A percentile compares a stretch with the other conserved stretches of the same genome.
Evolutionary conservation across 1,140 invertebrate genomes (phyloP).

Genomic region (Drosophila paulistorum): DNA sequence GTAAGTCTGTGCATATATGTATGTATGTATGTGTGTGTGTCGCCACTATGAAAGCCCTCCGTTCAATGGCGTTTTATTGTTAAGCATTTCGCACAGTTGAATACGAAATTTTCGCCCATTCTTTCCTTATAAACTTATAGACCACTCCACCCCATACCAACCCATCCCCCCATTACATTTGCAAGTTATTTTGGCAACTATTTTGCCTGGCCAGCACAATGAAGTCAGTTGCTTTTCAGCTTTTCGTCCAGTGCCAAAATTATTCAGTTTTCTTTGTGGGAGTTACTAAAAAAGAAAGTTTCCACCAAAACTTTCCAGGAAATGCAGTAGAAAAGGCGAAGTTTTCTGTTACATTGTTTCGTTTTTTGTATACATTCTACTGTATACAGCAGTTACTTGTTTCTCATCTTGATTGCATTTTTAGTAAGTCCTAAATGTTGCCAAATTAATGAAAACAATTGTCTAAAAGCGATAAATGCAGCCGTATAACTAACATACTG

Average conservation of each 20-base stretch:
- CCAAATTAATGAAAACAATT: constrained; percentile 68
- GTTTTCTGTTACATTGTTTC: constrained; percentile 10
- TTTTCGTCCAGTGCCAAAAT: constrained; percentile 64
- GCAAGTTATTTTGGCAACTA: constrained; percentile 67
- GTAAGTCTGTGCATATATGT: constrained; percentile 10
- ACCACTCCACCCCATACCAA: neutral
- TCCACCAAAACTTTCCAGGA: constrained; percentile 40
- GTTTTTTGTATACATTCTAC: constrained; percentile 46
- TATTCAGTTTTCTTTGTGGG: constrained; percentile 54
- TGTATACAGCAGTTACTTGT: constrained; percentile 22
- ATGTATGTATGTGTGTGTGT: neutral
- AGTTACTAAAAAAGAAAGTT: constrained; percentile 58
- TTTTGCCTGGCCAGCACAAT: constrained; percentile 66
- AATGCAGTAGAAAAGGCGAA: constrained; percentile 53
- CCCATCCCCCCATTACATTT: constrained; percentile 14
- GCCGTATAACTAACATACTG: neutral
- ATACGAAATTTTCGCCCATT: constrained; percentile 38
- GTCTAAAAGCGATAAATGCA: constrained; percentile 32
- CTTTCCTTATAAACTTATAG: neutral
- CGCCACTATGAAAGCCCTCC: constrained; percentile 51
- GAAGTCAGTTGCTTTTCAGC: constrained; percentile 66
- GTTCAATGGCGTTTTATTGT: constrained; percentile 71
- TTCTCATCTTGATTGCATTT: constrained; percentile 47
- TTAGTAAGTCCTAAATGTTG: constrained; percentile 45
- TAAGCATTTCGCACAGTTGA: constrained; percentile 66